A percentile compares a stretch with the other conserved stretches of the same genome.
Evolutionary conservation across 1,140 invertebrate genomes (phyloP).

Genomic region (Monochamus saltuarius): DNA sequence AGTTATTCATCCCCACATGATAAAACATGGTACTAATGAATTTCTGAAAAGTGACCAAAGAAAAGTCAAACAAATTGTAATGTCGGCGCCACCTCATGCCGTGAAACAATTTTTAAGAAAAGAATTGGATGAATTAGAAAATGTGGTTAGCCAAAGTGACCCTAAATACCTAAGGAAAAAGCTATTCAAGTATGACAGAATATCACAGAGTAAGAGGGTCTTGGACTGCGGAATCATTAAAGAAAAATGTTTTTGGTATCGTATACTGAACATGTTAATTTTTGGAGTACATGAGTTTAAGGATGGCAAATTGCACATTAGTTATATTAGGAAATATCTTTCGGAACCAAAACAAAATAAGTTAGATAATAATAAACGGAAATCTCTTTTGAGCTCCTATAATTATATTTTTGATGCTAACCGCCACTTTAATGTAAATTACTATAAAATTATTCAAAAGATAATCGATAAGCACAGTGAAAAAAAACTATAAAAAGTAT

Average conservation of each 20-base stretch:
- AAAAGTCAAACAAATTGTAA: constrained; percentile 7
- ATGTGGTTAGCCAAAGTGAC: not conserved
- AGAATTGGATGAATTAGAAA: constrained; percentile 23
- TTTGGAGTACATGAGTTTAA: constrained; percentile 21
- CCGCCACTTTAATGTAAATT: constrained; percentile 28
- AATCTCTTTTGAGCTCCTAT: constrained; percentile 22
- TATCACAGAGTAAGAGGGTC: constrained; percentile 9
- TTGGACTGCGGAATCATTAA: constrained; percentile 5
- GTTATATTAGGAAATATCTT: constrained; percentile 26
- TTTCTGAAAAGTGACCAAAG: constrained; percentile 1
- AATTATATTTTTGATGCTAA: constrained; percentile 27
- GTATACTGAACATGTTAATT: constrained; percentile 28
- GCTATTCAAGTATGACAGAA: constrained; percentile 16
- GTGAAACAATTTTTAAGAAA: constrained; percentile 22
- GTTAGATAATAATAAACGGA: constrained; percentile 11
- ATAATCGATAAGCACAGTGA: too few relatives aligned
- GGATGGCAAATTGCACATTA: constrained; percentile 18
- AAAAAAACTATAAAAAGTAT: too few relatives aligned
- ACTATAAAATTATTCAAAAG: constrained; percentile 6
- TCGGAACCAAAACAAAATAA: not conserved
- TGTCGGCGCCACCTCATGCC: not conserved
- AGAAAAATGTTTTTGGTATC: constrained; percentile 22
- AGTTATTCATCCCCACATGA: not conserved
- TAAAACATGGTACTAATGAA: not conserved
- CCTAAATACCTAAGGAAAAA: constrained; percentile 21